Conservation (phyloP, 2,797 vertebrate species). For the Xenops minutus region DNA sequence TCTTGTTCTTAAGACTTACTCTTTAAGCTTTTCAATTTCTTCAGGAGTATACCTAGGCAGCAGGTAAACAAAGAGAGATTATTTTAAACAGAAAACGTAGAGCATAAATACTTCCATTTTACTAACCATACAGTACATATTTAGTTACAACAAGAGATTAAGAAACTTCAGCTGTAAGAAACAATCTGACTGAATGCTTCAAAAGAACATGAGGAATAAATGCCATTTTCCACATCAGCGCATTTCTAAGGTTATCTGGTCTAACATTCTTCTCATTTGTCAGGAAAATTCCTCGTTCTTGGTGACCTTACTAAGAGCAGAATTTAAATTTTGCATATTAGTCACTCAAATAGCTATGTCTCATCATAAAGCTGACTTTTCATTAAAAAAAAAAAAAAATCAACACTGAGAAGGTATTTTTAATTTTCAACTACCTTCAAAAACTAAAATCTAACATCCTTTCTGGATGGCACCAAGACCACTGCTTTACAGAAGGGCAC, state of each 20-base stretch:
- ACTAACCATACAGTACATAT: background rate
- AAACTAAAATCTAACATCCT: background rate
- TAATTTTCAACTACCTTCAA: background rate
- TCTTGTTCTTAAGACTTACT: conserved; percentile 79
- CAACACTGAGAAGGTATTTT: background rate
- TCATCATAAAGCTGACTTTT: background rate
- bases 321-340: background rate
- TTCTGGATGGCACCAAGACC: background rate
- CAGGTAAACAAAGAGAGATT: conserved; percentile 20
- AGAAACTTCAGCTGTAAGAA: background rate
- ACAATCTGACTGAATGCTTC: background rate
- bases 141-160: background rate
- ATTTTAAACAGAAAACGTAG: conserved; percentile 24
- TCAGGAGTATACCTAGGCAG: conserved; percentile 89
- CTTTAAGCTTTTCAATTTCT: conserved; percentile 95
- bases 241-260: background rate
- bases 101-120: background rate
- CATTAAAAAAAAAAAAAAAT: background rate
- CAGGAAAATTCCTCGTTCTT: background rate
- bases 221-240: background rate
- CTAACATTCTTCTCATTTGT: background rate
- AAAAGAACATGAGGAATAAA: background rate
- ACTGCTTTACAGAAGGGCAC: background rate
- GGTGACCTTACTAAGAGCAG: background rate
- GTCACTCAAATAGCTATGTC: background rate